These are phyloP conservation scores for Maconellicoccus hirsutus DNA, from an alignment of 1,140 invertebrate genomes.

Conservation along the genomic window DNA sequence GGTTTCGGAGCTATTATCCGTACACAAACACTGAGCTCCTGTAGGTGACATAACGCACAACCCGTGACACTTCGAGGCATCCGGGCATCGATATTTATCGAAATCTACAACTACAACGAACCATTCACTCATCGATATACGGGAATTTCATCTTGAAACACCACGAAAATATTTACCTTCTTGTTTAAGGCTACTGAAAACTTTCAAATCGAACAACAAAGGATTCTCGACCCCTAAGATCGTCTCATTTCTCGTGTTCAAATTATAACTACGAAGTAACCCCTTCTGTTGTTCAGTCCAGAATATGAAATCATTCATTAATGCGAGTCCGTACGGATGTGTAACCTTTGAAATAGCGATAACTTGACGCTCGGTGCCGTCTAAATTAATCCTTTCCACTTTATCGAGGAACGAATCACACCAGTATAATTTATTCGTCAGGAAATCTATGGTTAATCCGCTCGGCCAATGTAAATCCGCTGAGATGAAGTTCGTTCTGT, in stretches of 20 bases:
- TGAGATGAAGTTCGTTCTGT: constrained; percentile 35
- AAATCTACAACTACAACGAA: not conserved
- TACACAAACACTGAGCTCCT: constrained; percentile 28
- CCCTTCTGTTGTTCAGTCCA: constrained; percentile 49
- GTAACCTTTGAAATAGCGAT: constrained; percentile 32
- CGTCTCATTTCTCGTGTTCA: constrained; percentile 35
- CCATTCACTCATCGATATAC: too few species aligned
- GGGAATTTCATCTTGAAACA: too few species aligned
- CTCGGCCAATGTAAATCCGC: constrained; percentile 41
- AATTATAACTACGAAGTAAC: constrained; percentile 40
- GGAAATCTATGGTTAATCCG: constrained; percentile 42
- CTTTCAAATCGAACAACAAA: constrained; percentile 48
- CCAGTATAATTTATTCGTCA: constrained; percentile 41
- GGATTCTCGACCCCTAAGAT: constrained; percentile 40
- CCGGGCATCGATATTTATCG: constrained; percentile 37
- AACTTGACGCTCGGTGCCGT: constrained; percentile 36
- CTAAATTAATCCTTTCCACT: constrained; percentile 40
- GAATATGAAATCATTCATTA: constrained; percentile 37
- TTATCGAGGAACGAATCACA: constrained; percentile 42
- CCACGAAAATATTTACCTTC: too few species aligned
- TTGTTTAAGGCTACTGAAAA: constrained; percentile 43
- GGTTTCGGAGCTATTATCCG: constrained; percentile 24
- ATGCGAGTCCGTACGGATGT: constrained; percentile 45
- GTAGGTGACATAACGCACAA: constrained; percentile 39
- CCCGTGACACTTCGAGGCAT: constrained; percentile 35